phyloP scores from a whole-genome alignment of 2,888 invertebrate species.

The Eupithecia subfuscata region DNA sequence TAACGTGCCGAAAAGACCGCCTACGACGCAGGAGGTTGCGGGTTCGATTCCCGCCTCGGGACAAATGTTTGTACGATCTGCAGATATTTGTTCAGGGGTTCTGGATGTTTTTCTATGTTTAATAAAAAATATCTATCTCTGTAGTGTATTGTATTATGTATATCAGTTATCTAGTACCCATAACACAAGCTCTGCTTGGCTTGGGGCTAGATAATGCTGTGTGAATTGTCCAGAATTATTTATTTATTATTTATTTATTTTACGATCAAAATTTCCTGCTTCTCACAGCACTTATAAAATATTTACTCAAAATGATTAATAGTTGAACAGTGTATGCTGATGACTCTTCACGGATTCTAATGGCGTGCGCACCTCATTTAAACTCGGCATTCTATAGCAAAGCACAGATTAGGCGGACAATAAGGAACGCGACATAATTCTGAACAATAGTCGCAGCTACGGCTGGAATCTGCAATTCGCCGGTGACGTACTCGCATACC shows the following conservation, averaged over 20 bases:
- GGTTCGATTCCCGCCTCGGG: too few relatives aligned
- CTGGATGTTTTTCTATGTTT: too few relatives aligned
- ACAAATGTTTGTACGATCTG: too few relatives aligned
- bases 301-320: not conserved
- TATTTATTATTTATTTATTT: too few relatives aligned
- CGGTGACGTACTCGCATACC: constrained; percentile 67
- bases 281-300: constrained; percentile 22
- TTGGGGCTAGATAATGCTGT: too few relatives aligned
- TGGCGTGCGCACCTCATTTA: constrained; percentile 73
- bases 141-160: too few relatives aligned
- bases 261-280: constrained; percentile 21
- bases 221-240: too few relatives aligned
- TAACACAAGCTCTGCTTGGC: too few relatives aligned
- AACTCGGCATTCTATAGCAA: constrained; percentile 69
- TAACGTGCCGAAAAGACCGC: constrained; percentile 6
- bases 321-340: constrained; percentile 11
- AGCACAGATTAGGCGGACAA: constrained; percentile 68
- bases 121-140: too few relatives aligned
- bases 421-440: constrained; percentile 80
- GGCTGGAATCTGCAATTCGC: constrained; percentile 79
- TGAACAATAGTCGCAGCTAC: constrained; percentile 79
- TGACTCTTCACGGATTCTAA: constrained; percentile 63
- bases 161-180: too few relatives aligned
- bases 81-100: too few relatives aligned
- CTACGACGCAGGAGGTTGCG: too few relatives aligned